phyloP scores from a whole-genome alignment of 1,140 invertebrate species.

The Bombus terrestris region DNA sequence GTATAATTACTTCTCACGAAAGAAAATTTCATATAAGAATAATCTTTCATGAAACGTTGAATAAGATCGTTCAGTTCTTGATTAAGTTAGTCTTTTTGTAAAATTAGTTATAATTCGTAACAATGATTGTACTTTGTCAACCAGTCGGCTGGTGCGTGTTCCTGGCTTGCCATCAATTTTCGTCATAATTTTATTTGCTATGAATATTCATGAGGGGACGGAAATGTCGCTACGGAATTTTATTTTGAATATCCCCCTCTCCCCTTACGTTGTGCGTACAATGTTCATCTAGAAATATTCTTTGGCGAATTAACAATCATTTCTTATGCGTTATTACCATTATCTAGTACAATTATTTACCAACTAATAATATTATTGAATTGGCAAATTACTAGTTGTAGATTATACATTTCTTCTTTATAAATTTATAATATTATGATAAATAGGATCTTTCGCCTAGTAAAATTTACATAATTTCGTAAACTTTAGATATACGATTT shows the following conservation, averaged over 20 bases:
- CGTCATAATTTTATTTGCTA: slow-evolving; percentile 25
- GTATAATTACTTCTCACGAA: not conserved
- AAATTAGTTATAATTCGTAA: not conserved
- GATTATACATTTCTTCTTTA: too few species aligned
- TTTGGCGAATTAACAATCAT: not conserved
- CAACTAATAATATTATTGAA: not conserved
- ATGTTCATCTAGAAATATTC: not conserved
- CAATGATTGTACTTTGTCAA: too few species aligned
- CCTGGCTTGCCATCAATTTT: slow-evolving; percentile 6
- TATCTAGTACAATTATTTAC: too few species aligned
- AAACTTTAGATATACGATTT: too few species aligned
- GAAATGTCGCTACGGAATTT: not conserved
- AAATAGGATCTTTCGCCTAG: not conserved
- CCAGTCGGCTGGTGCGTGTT: not conserved
- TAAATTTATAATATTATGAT: not conserved
- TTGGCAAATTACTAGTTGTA: too few species aligned
- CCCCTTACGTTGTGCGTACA: not conserved
- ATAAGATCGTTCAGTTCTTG: not conserved
- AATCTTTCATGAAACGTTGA: not conserved
- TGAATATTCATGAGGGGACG: slow-evolving; percentile 20
- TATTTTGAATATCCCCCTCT: not conserved
- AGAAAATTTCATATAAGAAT: not conserved
- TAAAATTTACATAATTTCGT: too few species aligned
- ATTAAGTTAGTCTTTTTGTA: not conserved
- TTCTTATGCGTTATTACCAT: not conserved